These are phyloP conservation scores for Nasua narica DNA, from an alignment of 2,797 vertebrate genomes.

Conservation along the genomic window DNA sequence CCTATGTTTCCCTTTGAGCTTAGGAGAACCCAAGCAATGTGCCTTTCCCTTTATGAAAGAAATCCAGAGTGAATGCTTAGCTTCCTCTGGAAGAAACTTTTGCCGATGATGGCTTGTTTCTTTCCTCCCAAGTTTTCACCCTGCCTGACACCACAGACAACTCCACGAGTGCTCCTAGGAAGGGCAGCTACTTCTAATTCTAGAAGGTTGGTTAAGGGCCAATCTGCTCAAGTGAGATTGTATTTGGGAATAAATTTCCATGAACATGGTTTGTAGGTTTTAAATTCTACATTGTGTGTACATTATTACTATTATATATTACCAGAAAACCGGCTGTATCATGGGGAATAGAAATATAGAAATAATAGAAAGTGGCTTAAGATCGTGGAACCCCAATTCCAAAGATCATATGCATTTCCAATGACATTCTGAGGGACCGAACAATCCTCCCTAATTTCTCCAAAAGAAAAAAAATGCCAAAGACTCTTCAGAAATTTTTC, in stretches of 20 bases:
- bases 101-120: not conserved
- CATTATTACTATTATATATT: not conserved
- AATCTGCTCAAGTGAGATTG: not conserved
- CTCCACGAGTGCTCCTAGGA: not conserved
- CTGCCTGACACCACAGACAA: not conserved
- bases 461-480: not conserved
- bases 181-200: not conserved
- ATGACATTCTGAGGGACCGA: not conserved
- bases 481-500: not conserved
- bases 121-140: not conserved
- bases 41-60: constrained; percentile 11
- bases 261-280: constrained; percentile 1
- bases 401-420: constrained; percentile 28
- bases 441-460: not conserved
- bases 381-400: not conserved
- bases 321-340: not conserved
- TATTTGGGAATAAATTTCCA: constrained; percentile 33
- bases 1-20: constrained; percentile 11
- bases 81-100: constrained; percentile 26
- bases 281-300: not conserved
- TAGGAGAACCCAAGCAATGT: not conserved
- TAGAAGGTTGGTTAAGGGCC: not conserved
- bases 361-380: not conserved
- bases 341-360: not conserved
- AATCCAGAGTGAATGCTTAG: not conserved